These are phyloP conservation scores for Callochromis pleurospilus DNA, from an alignment of 2,113 vertebrate genomes.

Conservation along the genomic window DNA sequence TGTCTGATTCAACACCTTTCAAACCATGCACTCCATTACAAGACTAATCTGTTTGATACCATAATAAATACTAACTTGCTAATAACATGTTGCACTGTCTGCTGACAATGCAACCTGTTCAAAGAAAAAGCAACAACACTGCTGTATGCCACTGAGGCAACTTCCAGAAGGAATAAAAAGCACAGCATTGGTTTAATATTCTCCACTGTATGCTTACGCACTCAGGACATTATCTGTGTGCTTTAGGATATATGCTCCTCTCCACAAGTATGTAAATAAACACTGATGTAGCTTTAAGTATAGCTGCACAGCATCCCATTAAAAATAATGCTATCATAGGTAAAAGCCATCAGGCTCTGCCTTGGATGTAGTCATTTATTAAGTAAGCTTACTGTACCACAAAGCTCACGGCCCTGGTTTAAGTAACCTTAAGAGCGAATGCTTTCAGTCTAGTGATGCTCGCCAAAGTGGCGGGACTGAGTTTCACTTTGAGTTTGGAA, in stretches of 20 bases:
- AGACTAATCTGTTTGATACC: background rate
- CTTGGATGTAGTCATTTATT: background rate
- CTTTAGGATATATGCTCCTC: background rate
- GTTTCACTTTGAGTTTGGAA: conserved; percentile 21
- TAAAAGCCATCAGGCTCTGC: background rate
- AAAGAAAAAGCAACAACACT: background rate
- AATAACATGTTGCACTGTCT: background rate
- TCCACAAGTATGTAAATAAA: background rate
- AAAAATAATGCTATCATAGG: background rate
- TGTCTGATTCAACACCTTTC: background rate
- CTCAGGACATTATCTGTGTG: background rate
- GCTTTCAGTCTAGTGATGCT: background rate
- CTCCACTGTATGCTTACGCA: background rate
- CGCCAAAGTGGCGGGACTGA: background rate
- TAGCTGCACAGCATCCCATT: background rate
- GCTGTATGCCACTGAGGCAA: background rate
- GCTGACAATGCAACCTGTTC: background rate
- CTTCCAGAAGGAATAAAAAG: background rate
- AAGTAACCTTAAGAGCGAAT: background rate
- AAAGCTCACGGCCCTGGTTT: background rate
- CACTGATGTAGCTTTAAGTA: background rate
- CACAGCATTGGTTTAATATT: background rate
- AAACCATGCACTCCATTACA: background rate
- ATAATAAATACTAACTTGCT: background rate
- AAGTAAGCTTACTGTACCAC: background rate